phyloP scores from a whole-genome alignment of 92 coral and sea anemone genomes.

The Palythoa grandiflora region DNA sequence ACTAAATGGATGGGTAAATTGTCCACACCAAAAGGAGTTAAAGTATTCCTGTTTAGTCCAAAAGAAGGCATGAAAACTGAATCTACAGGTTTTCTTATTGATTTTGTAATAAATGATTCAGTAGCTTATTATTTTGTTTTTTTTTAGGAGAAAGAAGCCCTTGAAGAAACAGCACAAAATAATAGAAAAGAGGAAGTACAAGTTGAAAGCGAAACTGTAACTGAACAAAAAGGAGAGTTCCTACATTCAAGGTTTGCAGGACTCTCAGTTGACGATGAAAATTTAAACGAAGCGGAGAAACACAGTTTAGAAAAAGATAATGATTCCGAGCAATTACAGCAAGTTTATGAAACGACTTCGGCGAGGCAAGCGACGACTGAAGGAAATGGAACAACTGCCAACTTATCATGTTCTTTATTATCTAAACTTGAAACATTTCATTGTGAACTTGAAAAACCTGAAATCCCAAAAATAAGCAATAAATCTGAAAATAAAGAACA shows the following conservation, averaged over 20 bases:
- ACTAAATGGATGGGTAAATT: no score
- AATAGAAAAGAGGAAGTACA: not conserved
- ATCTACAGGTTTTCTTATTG: no score
- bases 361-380: not conserved
- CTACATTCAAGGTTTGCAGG: conserved; percentile 66
- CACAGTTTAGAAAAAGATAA: not conserved
- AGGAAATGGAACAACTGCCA: not conserved
- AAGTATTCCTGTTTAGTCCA: no score
- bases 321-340: not conserved
- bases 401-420: not conserved
- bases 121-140: not conserved
- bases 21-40: no score
- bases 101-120: not conserved
- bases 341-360: not conserved
- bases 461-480: not conserved
- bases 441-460: not conserved
- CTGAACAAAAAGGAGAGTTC: conserved; percentile 10
- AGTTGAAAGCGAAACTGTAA: not conserved
- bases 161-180: conserved; percentile 6
- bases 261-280: conserved; percentile 47
- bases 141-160: conserved; percentile 7
- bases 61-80: no score
- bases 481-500: not conserved
- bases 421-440: not conserved
- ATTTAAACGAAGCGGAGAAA: not conserved